These are phyloP conservation scores for Myopa tessellatipennis DNA, from an alignment of 2,888 invertebrate genomes.

Conservation along the genomic window DNA sequence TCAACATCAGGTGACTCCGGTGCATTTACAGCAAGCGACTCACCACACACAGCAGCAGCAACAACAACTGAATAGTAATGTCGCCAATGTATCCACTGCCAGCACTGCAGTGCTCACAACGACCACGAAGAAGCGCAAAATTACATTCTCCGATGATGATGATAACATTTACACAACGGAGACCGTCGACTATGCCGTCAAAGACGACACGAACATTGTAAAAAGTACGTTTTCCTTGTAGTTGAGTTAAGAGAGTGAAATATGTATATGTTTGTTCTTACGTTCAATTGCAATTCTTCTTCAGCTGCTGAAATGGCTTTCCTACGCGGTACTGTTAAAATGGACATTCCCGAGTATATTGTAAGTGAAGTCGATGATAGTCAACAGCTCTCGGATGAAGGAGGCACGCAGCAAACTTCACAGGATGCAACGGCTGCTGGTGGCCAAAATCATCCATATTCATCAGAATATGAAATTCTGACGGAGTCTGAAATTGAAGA, in stretches of 20 bases:
- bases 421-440: conserved; percentile 59
- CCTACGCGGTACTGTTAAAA: conserved; percentile 69
- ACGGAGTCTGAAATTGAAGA: conserved; percentile 68
- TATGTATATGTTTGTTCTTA: not conserved
- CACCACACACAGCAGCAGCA: conserved; percentile 51
- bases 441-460: conserved; percentile 63
- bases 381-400: conserved; percentile 58
- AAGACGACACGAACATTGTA: conserved; percentile 64
- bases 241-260: not conserved
- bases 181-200: conserved; percentile 63
- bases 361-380: conserved; percentile 67
- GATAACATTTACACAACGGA: conserved; percentile 67
- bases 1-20: conserved; percentile 45
- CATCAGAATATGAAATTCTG: conserved; percentile 67
- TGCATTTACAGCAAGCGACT: conserved; percentile 40
- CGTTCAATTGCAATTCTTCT: not conserved
- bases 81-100: conserved; percentile 56
- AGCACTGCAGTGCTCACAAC: conserved; percentile 46
- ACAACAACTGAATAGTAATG: conserved; percentile 53
- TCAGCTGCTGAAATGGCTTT: conserved; percentile 68
- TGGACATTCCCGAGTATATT: conserved; percentile 72
- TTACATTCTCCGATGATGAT: conserved; percentile 67
- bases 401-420: conserved; percentile 62
- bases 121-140: conserved; percentile 62
- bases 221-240: conserved; percentile 56